A percentile compares a stretch with the other conserved stretches of the same genome.
phyloP scores from a whole-genome alignment of 2,888 invertebrate species.

The Beris morrisii region DNA sequence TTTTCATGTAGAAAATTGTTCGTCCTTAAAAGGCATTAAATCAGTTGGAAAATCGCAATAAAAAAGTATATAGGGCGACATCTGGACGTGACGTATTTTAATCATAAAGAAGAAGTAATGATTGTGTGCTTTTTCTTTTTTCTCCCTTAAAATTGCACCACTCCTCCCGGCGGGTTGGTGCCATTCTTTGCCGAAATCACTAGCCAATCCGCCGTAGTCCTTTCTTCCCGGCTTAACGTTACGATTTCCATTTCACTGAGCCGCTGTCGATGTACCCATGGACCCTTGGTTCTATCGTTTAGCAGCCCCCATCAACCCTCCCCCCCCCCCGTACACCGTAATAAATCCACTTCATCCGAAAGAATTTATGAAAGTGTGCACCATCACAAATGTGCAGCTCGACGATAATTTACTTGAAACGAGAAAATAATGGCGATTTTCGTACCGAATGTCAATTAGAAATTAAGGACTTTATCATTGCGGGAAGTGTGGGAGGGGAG shows the following conservation, averaged over 20 bases:
- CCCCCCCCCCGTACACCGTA: constrained; percentile 4
- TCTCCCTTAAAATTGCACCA: constrained; percentile 11
- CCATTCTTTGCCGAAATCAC: constrained; percentile 21
- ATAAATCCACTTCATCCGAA: not conserved
- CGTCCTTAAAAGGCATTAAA: constrained; percentile 44
- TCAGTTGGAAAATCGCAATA: constrained; percentile 46
- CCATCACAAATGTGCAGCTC: constrained; percentile 14
- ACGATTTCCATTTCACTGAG: constrained; percentile 25
- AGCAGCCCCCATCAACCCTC: not conserved
- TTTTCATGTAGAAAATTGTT: constrained; percentile 30
- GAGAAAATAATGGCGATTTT: constrained; percentile 23
- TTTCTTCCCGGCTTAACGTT: constrained; percentile 19
- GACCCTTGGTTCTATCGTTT: too few species aligned
- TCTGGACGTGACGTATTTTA: constrained; percentile 45
- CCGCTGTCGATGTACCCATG: constrained; percentile 13
- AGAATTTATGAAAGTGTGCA: constrained; percentile 4
- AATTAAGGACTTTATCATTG: constrained; percentile 28
- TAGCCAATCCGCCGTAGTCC: constrained; percentile 10
- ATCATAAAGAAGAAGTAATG: constrained; percentile 46
- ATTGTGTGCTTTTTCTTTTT: constrained; percentile 40
- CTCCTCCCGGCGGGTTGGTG: constrained; percentile 18
- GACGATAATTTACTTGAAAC: constrained; percentile 29
- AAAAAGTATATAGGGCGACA: constrained; percentile 45
- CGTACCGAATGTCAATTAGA: constrained; percentile 26
- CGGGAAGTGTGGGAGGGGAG: constrained; percentile 3